Percentiles rank a stretch among this genome's conserved stretches.
Conservation (phyloP, 1,140 invertebrate species). For the Coenobita brevimanus region DNA sequence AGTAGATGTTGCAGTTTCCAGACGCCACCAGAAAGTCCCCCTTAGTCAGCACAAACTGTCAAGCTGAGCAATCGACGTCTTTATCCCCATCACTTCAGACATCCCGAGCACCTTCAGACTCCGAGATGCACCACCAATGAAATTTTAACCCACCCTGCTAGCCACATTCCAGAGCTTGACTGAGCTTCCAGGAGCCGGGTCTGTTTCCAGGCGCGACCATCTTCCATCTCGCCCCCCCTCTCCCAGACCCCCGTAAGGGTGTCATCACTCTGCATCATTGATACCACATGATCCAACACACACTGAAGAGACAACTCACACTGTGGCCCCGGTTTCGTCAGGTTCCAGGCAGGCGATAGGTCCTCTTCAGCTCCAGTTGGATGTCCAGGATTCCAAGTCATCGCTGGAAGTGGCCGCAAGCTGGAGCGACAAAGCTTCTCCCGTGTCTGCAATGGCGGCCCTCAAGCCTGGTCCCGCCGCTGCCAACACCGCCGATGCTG, state of each 20-base stretch:
- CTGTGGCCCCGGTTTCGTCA: background rate
- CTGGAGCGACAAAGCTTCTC: constrained; percentile 12
- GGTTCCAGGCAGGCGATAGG: background rate
- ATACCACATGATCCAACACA: constrained; percentile 42
- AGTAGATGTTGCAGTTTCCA: constrained; percentile 25
- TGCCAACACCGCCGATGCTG: constrained; percentile 29
- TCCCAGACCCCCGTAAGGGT: background rate
- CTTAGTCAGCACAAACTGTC: too few species aligned
- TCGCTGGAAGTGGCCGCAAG: background rate
- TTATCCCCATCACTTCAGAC: background rate
- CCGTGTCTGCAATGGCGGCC: constrained; percentile 40
- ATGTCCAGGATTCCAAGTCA: background rate
- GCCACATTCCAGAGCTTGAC: constrained; percentile 16
- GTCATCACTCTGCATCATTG: constrained; percentile 55
- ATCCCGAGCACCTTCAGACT: background rate
- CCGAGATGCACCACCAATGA: background rate
- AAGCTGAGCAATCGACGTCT: too few species aligned
- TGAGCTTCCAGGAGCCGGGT: background rate
- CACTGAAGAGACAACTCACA: constrained; percentile 43
- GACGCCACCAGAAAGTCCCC: constrained; percentile 11
- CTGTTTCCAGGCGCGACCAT: constrained; percentile 21
- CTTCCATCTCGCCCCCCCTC: constrained; percentile 16
- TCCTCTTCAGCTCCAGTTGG: background rate
- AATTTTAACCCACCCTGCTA: background rate
- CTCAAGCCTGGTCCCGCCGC: constrained; percentile 30